Conservation (phyloP, 2,113 vertebrate genomes). For the Ginglymostoma cirratum region DNA sequence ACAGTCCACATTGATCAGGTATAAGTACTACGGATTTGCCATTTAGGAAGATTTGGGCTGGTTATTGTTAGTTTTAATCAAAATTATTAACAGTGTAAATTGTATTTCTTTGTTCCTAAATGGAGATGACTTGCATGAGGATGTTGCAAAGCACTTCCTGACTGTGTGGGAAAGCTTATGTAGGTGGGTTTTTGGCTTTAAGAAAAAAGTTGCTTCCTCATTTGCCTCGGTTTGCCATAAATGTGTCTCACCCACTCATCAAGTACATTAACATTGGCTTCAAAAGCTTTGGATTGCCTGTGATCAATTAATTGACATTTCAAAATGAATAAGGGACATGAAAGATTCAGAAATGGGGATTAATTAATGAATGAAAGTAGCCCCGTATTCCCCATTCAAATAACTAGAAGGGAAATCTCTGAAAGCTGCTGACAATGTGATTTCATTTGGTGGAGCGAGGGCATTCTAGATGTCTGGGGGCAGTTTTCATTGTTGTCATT, state of each 20-base stretch:
- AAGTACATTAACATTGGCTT: neutral
- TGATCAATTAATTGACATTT: neutral
- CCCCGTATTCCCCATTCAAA: neutral
- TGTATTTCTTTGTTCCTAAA: neutral
- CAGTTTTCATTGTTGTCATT: conserved; percentile 7
- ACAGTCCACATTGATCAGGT: neutral
- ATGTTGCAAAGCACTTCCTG: neutral
- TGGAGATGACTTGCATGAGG: neutral
- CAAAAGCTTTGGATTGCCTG: neutral
- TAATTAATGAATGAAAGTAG: neutral
- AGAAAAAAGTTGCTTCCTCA: neutral
- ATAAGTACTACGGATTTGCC: neutral
- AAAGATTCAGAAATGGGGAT: neutral
- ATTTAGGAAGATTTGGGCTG: neutral
- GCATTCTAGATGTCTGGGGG: conserved; percentile 6
- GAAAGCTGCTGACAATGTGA: neutral
- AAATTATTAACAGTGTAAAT: neutral
- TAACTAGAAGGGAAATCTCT: neutral
- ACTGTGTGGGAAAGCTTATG: neutral
- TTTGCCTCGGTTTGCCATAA: neutral
- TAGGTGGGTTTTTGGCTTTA: neutral
- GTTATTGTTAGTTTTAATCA: neutral
- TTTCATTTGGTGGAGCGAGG: neutral
- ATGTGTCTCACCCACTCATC: neutral
- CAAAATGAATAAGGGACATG: neutral